Evolutionary conservation across 37 sponge, comb jelly and placozoan species (phyloP), one percentile per base, ranked within the genome.

Genomic region (Amphimedon queenslandica): DNA sequence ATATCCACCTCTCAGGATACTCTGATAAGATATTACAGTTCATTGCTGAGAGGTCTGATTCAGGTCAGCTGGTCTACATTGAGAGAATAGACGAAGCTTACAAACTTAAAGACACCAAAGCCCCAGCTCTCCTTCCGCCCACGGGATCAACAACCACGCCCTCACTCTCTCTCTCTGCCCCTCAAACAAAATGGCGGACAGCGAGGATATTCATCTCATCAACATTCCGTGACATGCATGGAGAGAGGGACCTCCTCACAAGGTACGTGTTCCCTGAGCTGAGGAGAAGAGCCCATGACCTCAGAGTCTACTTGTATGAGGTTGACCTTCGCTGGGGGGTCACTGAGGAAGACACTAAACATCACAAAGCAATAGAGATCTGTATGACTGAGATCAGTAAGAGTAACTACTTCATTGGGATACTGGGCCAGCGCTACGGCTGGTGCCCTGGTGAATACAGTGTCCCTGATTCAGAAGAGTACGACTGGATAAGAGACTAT

Each of bases 251-350:
- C 66, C 73, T 95, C 34, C 82, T 99, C 30, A 99, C 96, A 35
- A 53, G 93, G 10, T 92, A 78, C 35, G 93, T 90, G 38, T 99
- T 92, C 69, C 97, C 99, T 31, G 93, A 95, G 66, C 83, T 99
- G 36, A 71, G 96, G 25, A 91, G 84, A 28, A 63, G 93, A 25
- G 90, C 89, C 28, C 83, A 80, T 42, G 29, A 69, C 21, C 71
- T 58, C 10, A 66, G 80, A 42, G 72, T 95, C 69, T 87, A 82
- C 29, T 39, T 99, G 33, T 92, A 90, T 66, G 99, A 99, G 66
- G 89, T 95, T 35, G 99, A 99, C 71, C 83, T 99, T 32, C 81
- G 99, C 1, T 99, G 99, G 99, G 99, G 99, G 36, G 88, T 99
- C n/a, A 99, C 95, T 18, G 93, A 95, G 70, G 76, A 87, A 41